Conservation (phyloP, 2,797 vertebrate genomes). For the Gallinago nigripennis region DNA sequence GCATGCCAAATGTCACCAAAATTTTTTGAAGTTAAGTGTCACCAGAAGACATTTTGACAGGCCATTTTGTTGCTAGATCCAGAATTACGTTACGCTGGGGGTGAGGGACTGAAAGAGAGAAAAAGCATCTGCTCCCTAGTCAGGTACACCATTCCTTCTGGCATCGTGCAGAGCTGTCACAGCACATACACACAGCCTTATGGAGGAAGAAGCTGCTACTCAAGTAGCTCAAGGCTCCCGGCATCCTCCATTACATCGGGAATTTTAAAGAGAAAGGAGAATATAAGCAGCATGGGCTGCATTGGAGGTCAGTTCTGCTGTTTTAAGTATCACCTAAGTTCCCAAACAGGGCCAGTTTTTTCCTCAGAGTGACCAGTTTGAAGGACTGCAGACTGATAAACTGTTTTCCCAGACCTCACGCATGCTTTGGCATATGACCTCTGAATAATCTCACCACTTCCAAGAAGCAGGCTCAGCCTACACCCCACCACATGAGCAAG, state of each 20-base stretch:
- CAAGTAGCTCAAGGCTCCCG: not conserved
- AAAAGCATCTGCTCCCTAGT: not conserved
- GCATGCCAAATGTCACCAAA: slow-evolving; percentile 51
- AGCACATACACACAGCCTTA: not conserved
- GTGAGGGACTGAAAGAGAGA: not conserved
- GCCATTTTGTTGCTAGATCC: not conserved
- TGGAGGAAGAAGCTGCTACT: not conserved
- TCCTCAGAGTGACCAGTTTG: not conserved
- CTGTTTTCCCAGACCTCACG: not conserved
- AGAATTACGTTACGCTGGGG: not conserved
- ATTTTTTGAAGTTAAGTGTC: slow-evolving; percentile 37
- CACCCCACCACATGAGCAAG: not conserved
- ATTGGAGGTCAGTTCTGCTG: not conserved
- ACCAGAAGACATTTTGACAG: slow-evolving; percentile 56
- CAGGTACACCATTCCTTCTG: not conserved
- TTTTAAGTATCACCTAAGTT: not conserved
- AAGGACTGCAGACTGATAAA: rapidly evolving
- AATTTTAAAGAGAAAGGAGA: not conserved
- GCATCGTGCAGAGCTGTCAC: not conserved
- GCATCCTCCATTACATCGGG: rapidly evolving
- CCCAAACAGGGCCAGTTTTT: not conserved
- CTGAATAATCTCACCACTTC: not conserved
- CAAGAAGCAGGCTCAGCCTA: not conserved
- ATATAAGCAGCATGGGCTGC: not conserved
- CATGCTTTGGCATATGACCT: not conserved